These are phyloP conservation scores for Agriopis marginaria DNA, from an alignment of 2,888 invertebrate genomes.

Conservation along the genomic window DNA sequence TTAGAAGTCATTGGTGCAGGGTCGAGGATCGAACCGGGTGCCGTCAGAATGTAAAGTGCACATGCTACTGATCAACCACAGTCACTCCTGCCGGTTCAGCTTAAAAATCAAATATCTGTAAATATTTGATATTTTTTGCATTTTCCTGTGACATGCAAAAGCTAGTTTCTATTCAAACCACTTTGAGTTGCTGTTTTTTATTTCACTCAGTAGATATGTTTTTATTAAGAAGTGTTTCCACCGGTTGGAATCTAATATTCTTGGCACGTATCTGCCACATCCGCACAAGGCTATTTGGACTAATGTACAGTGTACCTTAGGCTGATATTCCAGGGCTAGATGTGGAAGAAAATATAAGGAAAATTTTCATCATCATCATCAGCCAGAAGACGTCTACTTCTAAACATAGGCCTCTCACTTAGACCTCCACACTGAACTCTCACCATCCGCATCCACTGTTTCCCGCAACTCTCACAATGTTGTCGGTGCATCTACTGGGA, in stretches of 20 bases:
- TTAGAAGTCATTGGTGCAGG: no score
- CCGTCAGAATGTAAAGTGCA: no score
- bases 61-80: no score
- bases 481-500: no score
- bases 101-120: no score
- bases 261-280: conserved; percentile 32
- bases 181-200: neutral
- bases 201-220: conserved; percentile 10
- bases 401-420: no score
- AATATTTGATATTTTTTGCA: neutral
- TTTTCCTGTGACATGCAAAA: neutral
- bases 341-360: neutral
- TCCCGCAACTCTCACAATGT: no score
- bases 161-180: conserved; percentile 8
- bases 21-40: no score
- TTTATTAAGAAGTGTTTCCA: conserved; percentile 16
- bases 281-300: conserved; percentile 15
- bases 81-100: no score
- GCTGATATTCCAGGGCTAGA: conserved; percentile 2
- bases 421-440: no score
- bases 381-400: no score
- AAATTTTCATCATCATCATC: neutral
- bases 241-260: conserved; percentile 16
- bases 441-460: no score
- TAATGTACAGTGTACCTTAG: conserved; percentile 28